These are phyloP conservation scores for Diploptera punctata DNA, from an alignment of 2,888 invertebrate species.

Conservation along the genomic window DNA sequence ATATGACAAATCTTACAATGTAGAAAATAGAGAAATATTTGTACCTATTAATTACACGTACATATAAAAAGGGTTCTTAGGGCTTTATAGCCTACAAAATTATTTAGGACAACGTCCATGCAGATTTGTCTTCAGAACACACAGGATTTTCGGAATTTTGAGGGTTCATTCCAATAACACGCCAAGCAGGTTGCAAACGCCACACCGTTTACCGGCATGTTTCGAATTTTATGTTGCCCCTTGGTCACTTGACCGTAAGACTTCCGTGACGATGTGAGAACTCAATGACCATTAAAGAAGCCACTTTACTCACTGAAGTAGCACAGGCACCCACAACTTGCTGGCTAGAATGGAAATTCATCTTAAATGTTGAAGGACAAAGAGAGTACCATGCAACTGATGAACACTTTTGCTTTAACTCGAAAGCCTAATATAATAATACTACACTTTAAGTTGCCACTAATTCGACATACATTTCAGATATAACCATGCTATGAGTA, in stretches of 20 bases:
- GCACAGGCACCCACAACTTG: not conserved
- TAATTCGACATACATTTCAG: too few species aligned
- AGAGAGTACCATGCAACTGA: not conserved
- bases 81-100: too few species aligned
- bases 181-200: not conserved
- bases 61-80: too few species aligned
- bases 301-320: not conserved
- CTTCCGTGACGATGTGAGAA: not conserved
- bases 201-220: not conserved
- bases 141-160: too few species aligned
- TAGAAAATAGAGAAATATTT: too few species aligned
- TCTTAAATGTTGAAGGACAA: not conserved
- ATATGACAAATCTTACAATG: too few species aligned
- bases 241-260: conserved; percentile 1
- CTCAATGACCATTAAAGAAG: conserved; percentile 5
- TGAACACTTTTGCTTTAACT: not conserved
- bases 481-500: too few species aligned
- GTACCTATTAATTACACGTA: too few species aligned
- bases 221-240: not conserved
- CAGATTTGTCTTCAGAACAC: too few species aligned
- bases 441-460: too few species aligned
- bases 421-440: too few species aligned
- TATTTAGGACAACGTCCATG: too few species aligned
- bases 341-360: conserved; percentile 18
- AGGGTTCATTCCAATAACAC: not conserved